These are phyloP conservation scores for Mercenaria mercenaria DNA, from an alignment of 1,140 invertebrate genomes.

Conservation along the genomic window DNA sequence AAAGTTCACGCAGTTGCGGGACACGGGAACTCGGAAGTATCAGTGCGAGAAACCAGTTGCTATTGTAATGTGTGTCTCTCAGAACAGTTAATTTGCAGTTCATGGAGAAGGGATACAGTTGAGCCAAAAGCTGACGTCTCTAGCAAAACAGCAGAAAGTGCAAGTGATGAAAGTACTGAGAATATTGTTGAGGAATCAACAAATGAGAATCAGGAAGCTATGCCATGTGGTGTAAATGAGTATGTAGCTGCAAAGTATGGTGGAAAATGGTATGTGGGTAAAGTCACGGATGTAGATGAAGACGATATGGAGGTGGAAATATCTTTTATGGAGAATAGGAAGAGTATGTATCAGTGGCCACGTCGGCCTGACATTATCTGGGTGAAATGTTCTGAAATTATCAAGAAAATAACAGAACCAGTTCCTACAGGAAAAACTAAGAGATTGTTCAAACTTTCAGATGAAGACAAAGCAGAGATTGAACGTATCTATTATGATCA, in stretches of 20 bases:
- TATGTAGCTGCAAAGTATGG: conserved; percentile 35
- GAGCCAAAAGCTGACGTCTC: too few species aligned
- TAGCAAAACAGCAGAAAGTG: too few species aligned
- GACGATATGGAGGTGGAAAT: conserved; percentile 40
- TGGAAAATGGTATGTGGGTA: conserved; percentile 43
- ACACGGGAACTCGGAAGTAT: not conserved
- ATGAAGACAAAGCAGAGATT: not conserved
- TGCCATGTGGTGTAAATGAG: not conserved
- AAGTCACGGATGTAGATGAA: conserved; percentile 29
- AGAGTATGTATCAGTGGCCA: conserved; percentile 49
- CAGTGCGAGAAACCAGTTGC: not conserved
- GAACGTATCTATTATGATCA: not conserved
- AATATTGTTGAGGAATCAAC: too few species aligned
- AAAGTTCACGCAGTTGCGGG: not conserved
- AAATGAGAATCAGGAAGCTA: not conserved
- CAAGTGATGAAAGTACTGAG: too few species aligned
- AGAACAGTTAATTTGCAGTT: not conserved
- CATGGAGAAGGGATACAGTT: conserved; percentile 40
- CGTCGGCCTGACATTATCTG: conserved; percentile 28
- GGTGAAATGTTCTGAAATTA: conserved; percentile 8
- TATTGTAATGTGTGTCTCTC: not conserved
- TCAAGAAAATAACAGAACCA: conserved; percentile 30
- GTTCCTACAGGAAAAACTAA: conserved; percentile 32
- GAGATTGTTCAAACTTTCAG: conserved; percentile 36
- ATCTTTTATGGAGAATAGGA: conserved; percentile 41